Percentiles rank a stretch among this genome's conserved stretches.
Evolutionary conservation across 2,113 vertebrate genomes (phyloP).

Genomic region (Junco hyemalis): DNA sequence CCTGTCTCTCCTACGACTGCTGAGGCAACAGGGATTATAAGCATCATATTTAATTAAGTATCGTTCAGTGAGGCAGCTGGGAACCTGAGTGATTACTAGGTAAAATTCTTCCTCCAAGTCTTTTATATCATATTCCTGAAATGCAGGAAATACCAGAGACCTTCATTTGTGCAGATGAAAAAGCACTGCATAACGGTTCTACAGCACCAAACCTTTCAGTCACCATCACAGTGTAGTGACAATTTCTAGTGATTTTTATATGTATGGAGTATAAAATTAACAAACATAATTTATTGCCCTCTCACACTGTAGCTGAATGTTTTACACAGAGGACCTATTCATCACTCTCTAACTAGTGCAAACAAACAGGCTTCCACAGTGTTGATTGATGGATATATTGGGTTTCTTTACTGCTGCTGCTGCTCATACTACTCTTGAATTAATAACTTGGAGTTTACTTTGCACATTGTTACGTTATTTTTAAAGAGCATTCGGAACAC

Average conservation of each 20-base stretch:
- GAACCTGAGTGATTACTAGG: background rate
- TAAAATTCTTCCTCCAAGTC: background rate
- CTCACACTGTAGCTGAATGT: slow-evolving; percentile 53
- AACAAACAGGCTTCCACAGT: slow-evolving; percentile 61
- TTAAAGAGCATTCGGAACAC: slow-evolving; percentile 35
- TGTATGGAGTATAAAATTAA: slow-evolving; percentile 55
- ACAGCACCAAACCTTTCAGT: background rate
- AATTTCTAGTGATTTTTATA: slow-evolving; percentile 52
- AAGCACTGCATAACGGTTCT: background rate
- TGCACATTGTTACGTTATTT: slow-evolving; percentile 44
- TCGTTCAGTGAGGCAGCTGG: background rate
- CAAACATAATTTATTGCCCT: slow-evolving; percentile 64
- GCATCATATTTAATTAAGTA: background rate
- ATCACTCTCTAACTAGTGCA: slow-evolving; percentile 64
- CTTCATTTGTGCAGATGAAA: background rate
- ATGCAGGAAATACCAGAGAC: slow-evolving; percentile 19
- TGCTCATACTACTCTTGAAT: slow-evolving; percentile 41
- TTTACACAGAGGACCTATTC: slow-evolving; percentile 68
- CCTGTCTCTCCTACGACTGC: background rate
- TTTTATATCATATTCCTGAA: background rate
- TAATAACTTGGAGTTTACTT: slow-evolving; percentile 45
- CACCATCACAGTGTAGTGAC: slow-evolving; percentile 12
- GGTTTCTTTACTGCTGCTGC: slow-evolving; percentile 52
- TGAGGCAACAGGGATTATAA: background rate
- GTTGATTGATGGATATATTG: slow-evolving; percentile 63